phyloP scores from a whole-genome alignment of 2,113 vertebrate species.

The Phrynocephalus versicolor region DNA sequence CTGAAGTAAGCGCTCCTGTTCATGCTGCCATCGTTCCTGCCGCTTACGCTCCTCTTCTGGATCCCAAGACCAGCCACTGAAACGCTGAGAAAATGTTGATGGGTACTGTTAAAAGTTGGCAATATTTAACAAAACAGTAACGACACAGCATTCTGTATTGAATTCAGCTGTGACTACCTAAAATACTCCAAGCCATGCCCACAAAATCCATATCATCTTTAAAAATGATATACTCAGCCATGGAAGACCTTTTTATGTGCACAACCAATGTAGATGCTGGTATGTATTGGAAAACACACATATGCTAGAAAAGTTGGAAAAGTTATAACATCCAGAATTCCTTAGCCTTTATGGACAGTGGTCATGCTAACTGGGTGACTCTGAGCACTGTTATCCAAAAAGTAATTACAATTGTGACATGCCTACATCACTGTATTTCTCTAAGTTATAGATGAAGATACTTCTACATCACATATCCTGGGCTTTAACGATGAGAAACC shows the following conservation, averaged over 20 bases:
- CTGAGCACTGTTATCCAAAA: no score
- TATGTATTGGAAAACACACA: background rate
- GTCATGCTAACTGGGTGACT: no score
- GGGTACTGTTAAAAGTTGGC: conserved; percentile 54
- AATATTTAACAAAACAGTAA: background rate
- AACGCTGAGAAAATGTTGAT: conserved; percentile 75
- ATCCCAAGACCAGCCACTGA: conserved; percentile 93
- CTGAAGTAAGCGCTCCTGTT: conserved; percentile 96
- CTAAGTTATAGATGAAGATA: no score
- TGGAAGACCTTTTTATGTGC: background rate
- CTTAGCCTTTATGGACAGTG: no score
- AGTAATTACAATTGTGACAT: no score
- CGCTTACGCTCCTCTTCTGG: conserved; percentile 95
- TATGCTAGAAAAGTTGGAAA: no score
- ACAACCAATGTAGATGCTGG: background rate
- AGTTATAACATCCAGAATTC: no score
- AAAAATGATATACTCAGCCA: background rate
- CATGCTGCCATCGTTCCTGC: conserved; percentile 95
- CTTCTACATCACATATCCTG: background rate
- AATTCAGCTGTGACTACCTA: background rate
- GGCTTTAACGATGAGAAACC: background rate
- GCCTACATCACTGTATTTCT: no score
- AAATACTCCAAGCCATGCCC: background rate
- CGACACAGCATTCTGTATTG: background rate
- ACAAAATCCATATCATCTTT: background rate